Base-by-base conservation (phyloP, 2,888 invertebrate genomes). In the Leucophenga montana region DNA sequence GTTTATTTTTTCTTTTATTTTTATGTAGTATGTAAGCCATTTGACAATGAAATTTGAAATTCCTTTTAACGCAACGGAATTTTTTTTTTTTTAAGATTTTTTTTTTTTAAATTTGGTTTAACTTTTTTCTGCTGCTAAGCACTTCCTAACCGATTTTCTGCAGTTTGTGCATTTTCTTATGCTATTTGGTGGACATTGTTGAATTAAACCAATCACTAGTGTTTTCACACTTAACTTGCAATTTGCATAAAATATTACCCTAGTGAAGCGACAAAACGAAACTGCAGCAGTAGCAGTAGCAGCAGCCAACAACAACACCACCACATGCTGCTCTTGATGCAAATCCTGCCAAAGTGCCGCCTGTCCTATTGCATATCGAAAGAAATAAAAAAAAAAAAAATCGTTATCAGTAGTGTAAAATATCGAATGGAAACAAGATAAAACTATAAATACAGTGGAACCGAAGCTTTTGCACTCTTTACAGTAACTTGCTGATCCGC, bases 161-260 rank as follows among this genome's bases (percentile, higher is more conserved):
- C 50, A 59, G 67, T 66, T 48, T 53, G 44, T 66, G 69, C 68
- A 53, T 50, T 62, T 48, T 61, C 70, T 59, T 61, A 31, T 56
- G 31, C 56, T 71, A 76, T 81, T 81, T 75, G 78, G 80, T 76
- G 82, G 85, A 85, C 85, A 85, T 83, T 85, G 84, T 80, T 85
- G 84, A 84, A 83, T 85, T 86, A 85, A 82, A 85, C 82, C 85
- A 86, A 86, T 86, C 87, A 85, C 85, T 80, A 82, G 85, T 86
- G 84, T 86, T 86, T 86, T 86, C 84, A 85, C 85, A 86, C 85
- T 86, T 86, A 86, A 86, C 85, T 85, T 84, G 81, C 80, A 83
- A 86, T 86, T 86, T 86, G 84, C 85, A 86, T 86, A 86, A 86
- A 85, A 84, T 85, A 86, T 85, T 86, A 84, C 85, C 82, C 83